Conservation (phyloP, 1,140 invertebrate species). For the Panagrolaimus sp. region DNA sequence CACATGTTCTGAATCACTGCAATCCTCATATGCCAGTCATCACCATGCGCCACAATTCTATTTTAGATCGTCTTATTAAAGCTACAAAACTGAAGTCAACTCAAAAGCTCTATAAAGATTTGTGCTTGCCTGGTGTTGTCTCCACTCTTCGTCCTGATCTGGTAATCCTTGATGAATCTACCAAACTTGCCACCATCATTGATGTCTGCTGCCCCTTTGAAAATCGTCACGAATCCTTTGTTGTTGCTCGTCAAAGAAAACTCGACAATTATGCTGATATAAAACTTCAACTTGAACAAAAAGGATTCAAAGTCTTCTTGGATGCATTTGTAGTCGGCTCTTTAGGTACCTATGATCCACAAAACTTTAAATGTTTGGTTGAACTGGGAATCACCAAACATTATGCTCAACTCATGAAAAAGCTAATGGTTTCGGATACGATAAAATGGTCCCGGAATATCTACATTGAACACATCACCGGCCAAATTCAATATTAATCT, state of each 20-base stretch:
- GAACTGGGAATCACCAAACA: slow-evolving; percentile 17
- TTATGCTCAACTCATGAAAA: slow-evolving; percentile 19
- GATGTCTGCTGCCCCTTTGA: slow-evolving; percentile 22
- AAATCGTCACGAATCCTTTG: slow-evolving; percentile 21
- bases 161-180: not conserved
- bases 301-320: slow-evolving; percentile 8
- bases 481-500: too few relatives aligned
- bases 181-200: slow-evolving; percentile 16
- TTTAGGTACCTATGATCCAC: slow-evolving; percentile 14
- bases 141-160: slow-evolving; percentile 15
- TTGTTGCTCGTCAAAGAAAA: not conserved
- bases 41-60: not conserved
- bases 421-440: slow-evolving; percentile 12
- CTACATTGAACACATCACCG: slow-evolving; percentile 13
- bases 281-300: not conserved
- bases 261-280: slow-evolving; percentile 9
- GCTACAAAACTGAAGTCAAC: not conserved
- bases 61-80: not conserved
- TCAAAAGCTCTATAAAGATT: not conserved
- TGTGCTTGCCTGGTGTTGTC: not conserved
- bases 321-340: slow-evolving; percentile 21
- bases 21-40: not conserved
- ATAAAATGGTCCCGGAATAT: slow-evolving; percentile 2
- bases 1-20: too few relatives aligned
- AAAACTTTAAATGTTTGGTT: not conserved